These are phyloP conservation scores for Saturnia pavonia DNA, from an alignment of 2,888 invertebrate species.

Conservation along the genomic window DNA sequence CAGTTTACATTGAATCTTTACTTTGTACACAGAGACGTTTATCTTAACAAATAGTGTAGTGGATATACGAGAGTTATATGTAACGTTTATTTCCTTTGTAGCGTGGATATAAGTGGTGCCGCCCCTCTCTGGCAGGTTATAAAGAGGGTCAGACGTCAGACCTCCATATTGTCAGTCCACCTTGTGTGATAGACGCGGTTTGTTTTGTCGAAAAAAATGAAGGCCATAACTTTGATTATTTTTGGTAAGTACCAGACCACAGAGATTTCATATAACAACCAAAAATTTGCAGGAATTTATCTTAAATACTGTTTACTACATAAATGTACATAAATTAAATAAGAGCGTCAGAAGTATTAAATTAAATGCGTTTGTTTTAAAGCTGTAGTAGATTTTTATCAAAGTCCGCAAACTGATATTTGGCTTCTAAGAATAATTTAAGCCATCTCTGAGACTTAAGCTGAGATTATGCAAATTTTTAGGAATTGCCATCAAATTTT, in stretches of 20 bases:
- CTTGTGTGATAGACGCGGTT: constrained; percentile 40
- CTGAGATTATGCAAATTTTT: not conserved
- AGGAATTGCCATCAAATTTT: not conserved
- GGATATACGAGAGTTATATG: constrained; percentile 26
- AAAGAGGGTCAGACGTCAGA: constrained; percentile 44
- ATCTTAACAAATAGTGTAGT: constrained; percentile 24
- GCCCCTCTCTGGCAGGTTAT: constrained; percentile 49
- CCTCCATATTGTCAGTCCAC: constrained; percentile 49
- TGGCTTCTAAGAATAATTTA: no score
- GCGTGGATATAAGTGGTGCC: constrained; percentile 30
- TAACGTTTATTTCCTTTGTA: constrained; percentile 25
- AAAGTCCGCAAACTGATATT: not conserved
- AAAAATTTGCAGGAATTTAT: not conserved
- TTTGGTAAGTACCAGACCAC: constrained; percentile 56
- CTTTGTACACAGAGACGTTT: not conserved
- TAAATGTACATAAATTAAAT: not conserved
- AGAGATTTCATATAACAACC: not conserved
- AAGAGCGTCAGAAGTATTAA: not conserved
- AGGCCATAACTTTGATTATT: constrained; percentile 58
- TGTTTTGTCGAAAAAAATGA: constrained; percentile 57
- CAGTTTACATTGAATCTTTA: constrained; percentile 29
- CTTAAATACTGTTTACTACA: not conserved
- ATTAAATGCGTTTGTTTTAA: not conserved
- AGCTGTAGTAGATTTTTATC: not conserved
- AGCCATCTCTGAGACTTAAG: not conserved